A percentile compares a stretch with the other conserved stretches of the same genome.
phyloP scores from a whole-genome alignment of 1,140 invertebrate genomes.

The Diplogasteroides magnus region DNA sequence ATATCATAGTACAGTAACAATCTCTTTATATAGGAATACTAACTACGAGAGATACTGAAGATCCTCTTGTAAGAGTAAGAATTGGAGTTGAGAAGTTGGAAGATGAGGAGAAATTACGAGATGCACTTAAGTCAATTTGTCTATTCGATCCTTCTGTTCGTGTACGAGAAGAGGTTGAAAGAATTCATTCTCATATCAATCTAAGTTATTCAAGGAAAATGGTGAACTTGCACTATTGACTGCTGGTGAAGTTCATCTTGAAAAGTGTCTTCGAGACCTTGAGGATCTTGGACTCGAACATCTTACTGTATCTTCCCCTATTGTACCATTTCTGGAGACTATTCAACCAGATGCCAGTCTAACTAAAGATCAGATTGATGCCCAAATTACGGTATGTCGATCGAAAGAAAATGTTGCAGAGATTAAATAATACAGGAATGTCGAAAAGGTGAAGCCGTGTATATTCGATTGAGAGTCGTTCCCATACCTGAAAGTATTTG shows the following conservation, averaged over 20 bases:
- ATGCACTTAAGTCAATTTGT: background rate
- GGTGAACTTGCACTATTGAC: constrained; percentile 94
- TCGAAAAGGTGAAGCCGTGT: constrained; percentile 67
- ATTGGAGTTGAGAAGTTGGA: background rate
- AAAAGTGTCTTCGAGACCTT: constrained; percentile 78
- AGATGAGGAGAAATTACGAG: background rate
- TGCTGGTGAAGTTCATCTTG: constrained; percentile 92
- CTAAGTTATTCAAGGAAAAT: constrained; percentile 63
- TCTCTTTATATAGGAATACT: background rate
- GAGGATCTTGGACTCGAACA: constrained; percentile 41
- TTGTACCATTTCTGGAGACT: constrained; percentile 91
- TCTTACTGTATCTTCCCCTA: constrained; percentile 75
- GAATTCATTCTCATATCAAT: background rate
- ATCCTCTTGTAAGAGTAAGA: background rate
- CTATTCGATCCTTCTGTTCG: background rate
- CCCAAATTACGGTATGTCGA: constrained; percentile 46
- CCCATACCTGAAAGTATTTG: constrained; percentile 73
- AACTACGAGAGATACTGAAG: background rate
- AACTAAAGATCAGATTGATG: constrained; percentile 38
- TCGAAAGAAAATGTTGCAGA: constrained; percentile 56
- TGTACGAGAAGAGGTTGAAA: background rate
- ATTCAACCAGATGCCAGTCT: constrained; percentile 64
- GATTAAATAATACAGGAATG: constrained; percentile 16
- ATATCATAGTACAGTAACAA: background rate
- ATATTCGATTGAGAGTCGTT: constrained; percentile 70